Evolutionary conservation across 2,113 vertebrate genomes (phyloP).

Genomic region (Gasterosteus aculeatus): DNA sequence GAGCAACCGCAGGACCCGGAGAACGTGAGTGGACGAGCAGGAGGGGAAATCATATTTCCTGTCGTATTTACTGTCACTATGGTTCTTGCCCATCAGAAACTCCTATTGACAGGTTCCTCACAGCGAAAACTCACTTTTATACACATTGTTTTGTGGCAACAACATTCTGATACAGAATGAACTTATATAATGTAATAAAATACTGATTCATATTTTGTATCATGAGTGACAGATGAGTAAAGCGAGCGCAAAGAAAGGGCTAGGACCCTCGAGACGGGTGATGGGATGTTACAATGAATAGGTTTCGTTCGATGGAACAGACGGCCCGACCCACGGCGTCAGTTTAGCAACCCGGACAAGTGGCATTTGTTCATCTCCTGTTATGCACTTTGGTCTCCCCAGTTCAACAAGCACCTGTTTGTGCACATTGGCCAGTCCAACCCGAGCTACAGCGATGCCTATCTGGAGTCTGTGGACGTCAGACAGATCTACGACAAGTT

Average conservation of each 20-base stretch:
- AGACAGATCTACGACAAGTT: slow-evolving; percentile 96
- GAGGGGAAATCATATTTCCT: neutral
- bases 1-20: slow-evolving; percentile 94
- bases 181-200: too few species aligned
- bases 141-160: too few species aligned
- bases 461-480: slow-evolving; percentile 92
- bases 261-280: slow-evolving; percentile 32
- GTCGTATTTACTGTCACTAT: neutral
- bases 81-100: neutral
- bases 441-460: slow-evolving; percentile 89
- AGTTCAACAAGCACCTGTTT: slow-evolving; percentile 96
- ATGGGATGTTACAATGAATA: slow-evolving; percentile 13
- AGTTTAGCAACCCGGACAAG: slow-evolving; percentile 26
- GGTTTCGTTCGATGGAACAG: slow-evolving; percentile 29
- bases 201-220: too few species aligned
- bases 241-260: slow-evolving; percentile 6
- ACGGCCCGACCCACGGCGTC: neutral
- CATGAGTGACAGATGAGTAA: neutral
- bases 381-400: slow-evolving; percentile 60
- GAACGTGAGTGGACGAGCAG: slow-evolving; percentile 81
- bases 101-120: neutral
- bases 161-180: too few species aligned
- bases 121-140: neutral
- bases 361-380: slow-evolving; percentile 32
- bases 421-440: slow-evolving; percentile 93